Conservation (phyloP, 2,797 vertebrate genomes). For the Chaetophractus vellerosus region DNA sequence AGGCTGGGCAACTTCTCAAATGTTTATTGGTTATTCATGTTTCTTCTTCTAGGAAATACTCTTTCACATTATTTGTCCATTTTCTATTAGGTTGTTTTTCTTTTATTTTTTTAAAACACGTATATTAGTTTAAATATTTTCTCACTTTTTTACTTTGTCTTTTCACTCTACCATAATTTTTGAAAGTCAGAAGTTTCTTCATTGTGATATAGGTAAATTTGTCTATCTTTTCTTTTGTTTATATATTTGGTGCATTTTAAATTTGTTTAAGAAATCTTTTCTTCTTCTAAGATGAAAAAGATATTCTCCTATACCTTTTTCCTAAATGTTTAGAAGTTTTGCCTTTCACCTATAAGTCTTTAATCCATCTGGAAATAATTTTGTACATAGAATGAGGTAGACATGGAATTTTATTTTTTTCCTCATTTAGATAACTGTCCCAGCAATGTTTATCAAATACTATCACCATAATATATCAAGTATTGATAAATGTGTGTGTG, state of each 20-base stretch:
- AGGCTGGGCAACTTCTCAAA: background rate
- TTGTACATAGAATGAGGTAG: background rate
- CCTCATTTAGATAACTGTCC: background rate
- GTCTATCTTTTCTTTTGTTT: background rate
- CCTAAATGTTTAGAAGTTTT: slow-evolving; percentile 4
- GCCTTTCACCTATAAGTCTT: background rate
- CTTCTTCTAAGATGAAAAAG: slow-evolving; percentile 15
- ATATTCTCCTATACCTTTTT: background rate
- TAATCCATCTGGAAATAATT: background rate
- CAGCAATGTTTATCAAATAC: background rate
- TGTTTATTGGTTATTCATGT: background rate
- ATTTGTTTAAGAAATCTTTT: background rate
- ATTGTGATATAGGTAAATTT: background rate
- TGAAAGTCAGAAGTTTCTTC: background rate
- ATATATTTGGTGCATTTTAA: background rate
- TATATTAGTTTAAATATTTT: background rate
- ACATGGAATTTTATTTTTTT: slow-evolving; percentile 10
- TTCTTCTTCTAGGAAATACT: background rate
- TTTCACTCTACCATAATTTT: background rate
- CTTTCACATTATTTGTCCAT: background rate
- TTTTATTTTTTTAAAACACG: background rate
- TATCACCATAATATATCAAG: background rate
- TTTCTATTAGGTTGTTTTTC: background rate
- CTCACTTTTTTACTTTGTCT: background rate
- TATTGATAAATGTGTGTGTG: background rate